phyloP scores from a whole-genome alignment of 2,888 invertebrate species.

The Hemaris fuciformis region DNA sequence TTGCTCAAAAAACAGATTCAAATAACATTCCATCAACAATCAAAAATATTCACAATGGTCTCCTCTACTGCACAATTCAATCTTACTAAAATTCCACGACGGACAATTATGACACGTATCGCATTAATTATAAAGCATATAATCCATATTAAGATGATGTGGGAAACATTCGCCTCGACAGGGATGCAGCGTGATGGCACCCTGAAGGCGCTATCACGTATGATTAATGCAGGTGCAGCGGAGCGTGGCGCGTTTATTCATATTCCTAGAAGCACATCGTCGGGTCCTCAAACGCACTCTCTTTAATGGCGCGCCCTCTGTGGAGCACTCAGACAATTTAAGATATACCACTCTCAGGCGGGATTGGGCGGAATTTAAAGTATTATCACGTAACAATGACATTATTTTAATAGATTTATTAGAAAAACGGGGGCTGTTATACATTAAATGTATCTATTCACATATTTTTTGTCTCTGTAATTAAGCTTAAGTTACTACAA shows the following conservation, averaged over 20 bases:
- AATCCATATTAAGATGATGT: not conserved
- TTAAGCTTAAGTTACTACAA: too few species aligned
- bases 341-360: constrained; percentile 21
- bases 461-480: too few species aligned
- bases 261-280: constrained; percentile 25
- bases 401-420: not conserved
- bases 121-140: not conserved
- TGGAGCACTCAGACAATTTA: constrained; percentile 36
- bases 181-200: not conserved
- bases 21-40: not conserved
- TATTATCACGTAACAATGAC: not conserved
- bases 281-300: constrained; percentile 31
- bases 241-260: constrained; percentile 36
- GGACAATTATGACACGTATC: not conserved
- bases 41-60: not conserved
- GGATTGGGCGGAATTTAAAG: not conserved
- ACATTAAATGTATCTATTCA: not conserved
- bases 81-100: not conserved
- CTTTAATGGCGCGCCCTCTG: constrained; percentile 37
- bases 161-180: not conserved
- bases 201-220: constrained; percentile 20
- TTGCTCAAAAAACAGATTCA: not conserved
- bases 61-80: not conserved
- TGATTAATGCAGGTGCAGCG: constrained; percentile 39
- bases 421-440: too few species aligned